A percentile compares a stretch with the other conserved stretches of the same genome.
These are phyloP conservation scores for Trachelus iudaicus DNA, from an alignment of 2,888 invertebrate genomes.

Conservation along the genomic window DNA sequence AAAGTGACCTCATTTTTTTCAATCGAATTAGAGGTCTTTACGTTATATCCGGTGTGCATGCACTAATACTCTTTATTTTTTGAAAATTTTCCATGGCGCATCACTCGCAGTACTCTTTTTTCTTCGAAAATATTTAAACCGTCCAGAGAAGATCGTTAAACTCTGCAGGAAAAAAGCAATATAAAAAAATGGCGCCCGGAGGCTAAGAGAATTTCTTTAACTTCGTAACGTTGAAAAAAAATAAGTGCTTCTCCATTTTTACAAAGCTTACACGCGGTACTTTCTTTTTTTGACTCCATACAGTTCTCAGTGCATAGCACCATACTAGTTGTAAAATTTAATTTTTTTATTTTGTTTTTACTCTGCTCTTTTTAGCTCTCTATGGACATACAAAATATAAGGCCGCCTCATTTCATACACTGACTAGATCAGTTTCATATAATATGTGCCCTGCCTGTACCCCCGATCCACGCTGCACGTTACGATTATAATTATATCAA, in stretches of 20 bases:
- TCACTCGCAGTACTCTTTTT: neutral
- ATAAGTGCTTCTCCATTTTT: neutral
- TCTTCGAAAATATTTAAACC: neutral
- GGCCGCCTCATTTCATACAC: constrained; percentile 66
- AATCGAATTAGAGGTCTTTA: neutral
- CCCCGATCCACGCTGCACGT: constrained; percentile 30
- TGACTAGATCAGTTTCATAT: constrained; percentile 64
- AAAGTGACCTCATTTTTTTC: neutral
- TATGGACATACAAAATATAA: constrained; percentile 62
- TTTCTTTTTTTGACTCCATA: neutral
- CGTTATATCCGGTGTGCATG: neutral
- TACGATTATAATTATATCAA: constrained; percentile 42
- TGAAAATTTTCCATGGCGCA: neutral
- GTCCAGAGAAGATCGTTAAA: neutral
- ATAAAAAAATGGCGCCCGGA: neutral
- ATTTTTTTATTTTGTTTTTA: constrained; percentile 25
- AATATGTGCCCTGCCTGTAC: constrained; percentile 37
- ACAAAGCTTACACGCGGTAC: neutral
- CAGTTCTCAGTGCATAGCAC: neutral
- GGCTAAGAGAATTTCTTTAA: neutral
- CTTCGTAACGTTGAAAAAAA: neutral
- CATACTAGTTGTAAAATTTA: constrained; percentile 22
- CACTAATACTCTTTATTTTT: neutral
- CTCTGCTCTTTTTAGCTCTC: neutral
- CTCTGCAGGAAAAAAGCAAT: neutral